phyloP scores from a whole-genome alignment of 2,797 vertebrate genomes.

The Poliocrania exsul region DNA sequence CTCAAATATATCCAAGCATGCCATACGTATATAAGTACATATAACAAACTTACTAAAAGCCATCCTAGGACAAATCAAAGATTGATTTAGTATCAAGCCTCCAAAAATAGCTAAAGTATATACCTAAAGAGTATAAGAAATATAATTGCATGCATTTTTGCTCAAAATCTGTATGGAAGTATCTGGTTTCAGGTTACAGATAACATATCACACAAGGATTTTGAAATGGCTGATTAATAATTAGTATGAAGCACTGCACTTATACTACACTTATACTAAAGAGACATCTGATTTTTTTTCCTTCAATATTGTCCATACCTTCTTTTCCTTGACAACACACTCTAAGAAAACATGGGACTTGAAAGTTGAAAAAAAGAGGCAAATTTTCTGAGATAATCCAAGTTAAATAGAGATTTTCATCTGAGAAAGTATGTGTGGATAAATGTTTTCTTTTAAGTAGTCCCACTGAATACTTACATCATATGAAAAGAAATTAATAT shows the following conservation, averaged over 20 bases:
- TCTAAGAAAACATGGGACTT: not conserved
- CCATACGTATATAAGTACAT: not conserved
- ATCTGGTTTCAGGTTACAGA: not conserved
- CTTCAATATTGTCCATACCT: not conserved
- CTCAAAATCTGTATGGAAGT: not conserved
- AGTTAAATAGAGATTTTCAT: not conserved
- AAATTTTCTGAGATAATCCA: not conserved
- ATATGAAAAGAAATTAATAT: not conserved
- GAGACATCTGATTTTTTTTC: not conserved
- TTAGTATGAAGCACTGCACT: not conserved
- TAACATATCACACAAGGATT: not conserved
- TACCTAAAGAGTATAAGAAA: not conserved
- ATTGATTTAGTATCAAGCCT: not conserved
- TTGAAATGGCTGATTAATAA: not conserved
- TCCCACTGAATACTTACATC: not conserved
- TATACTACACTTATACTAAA: not conserved
- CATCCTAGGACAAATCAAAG: not conserved
- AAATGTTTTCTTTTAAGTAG: not conserved
- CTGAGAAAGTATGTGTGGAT: not conserved
- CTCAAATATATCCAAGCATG: not conserved
- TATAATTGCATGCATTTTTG: not conserved
- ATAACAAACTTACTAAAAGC: not conserved
- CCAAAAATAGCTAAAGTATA: not conserved
- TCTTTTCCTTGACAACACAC: not conserved
- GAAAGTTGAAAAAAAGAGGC: not conserved